Base-by-base conservation (phyloP, 2,113 vertebrate species). In the Engraulis encrasicolus region DNA sequence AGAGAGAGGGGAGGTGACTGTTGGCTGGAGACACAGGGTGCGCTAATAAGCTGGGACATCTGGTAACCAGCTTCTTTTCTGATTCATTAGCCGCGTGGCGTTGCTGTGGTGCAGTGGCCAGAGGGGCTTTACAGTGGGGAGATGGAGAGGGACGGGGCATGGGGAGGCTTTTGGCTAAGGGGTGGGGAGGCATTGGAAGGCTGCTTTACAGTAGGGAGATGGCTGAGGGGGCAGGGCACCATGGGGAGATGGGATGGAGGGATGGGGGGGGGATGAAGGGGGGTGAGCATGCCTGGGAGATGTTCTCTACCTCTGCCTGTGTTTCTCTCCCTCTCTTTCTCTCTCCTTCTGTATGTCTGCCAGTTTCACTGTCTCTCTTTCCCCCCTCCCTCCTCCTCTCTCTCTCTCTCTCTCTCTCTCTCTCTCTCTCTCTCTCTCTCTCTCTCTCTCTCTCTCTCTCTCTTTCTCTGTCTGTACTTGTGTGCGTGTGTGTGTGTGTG, bases 21-120 rank as follows among this genome's bases (percentile, higher is more conserved):
- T n/a, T n/a, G 52, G 49, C 83, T 84, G 83, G 78, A 88, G 86
- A 86, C 88, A 0, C 88, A 90, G 94, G 93, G 94, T 82, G 91
- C 94, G 94, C 93, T 96, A 96, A 95, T 96, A 96, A 95, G 94
- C 92, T 90, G 90, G 94, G 94, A 96, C 96, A 96, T 96, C 96
- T 97, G 96, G 95, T 96, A 95, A 96, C 95, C 95, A 96, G 96
- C 94, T 95, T 96, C 96, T 91, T 95, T 96, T 96, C 95, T 96
- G 96, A 97, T 95, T 96, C 96, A 97, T 97, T 96, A 97, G 92
- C 95, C 92, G 94, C n/a, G n/a, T n/a, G n/a, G n/a, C n/a, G n/a
- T n/a, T n/a, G 95, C 93, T 89, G 86, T 92, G 92, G 89, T 92
- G 92, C 91, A 92, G 91, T 92, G 93, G 94, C 95, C 95, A 95